Evolutionary conservation across 2,888 invertebrate genomes (phyloP), one percentile per base, ranked within the genome.

Genomic region (Acrocyrtus sp.): DNA sequence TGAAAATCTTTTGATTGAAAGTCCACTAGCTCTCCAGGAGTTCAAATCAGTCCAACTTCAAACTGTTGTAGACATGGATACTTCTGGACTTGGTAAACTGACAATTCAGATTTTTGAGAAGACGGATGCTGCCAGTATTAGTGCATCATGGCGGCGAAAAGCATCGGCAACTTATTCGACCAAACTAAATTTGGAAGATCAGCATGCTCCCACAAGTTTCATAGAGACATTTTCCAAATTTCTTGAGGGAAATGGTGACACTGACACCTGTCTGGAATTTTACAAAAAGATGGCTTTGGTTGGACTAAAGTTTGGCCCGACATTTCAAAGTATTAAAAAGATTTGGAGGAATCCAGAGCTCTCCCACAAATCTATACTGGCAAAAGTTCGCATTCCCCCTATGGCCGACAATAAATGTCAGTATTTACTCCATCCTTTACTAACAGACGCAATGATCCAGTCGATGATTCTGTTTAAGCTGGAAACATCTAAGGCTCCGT

Each of bases 51-150:
- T 19, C 5, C 22, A 54, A 17, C 22, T 61, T 34, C 61, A 69
- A 45, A 29, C 24, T 2, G 51, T 51, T 8, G 68, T 67, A 1
- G 53, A 53, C n/a, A n/a, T n/a, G n/a, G n/a, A n/a, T n/a, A n/a
- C n/a, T n/a, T 60, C 48, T 21, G 68, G 68, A 41, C 51, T 60
- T 17, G 68, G 68, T 12, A 43, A 17, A 8, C 34, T 17, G n/a
- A 60, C 68, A 3, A 15, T 4, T 21, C 8, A 1, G 6, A 10
- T 68, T 34, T 12, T 22, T 12, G 21, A 50, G 22, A 21, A 21
- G 4, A 50, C 24, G 6, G 22, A 50, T 24, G n/a, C 24, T 24
- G 5, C 12, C n/a, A 21, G 5, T 6, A 50, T 50, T 21, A 21
- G 24, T 8, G 12, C 50, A 3, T 10, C 50, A 3, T 50, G 50